These are phyloP conservation scores for Zygogramma bicolorata DNA, from an alignment of 2,888 invertebrate genomes.

Conservation along the genomic window DNA sequence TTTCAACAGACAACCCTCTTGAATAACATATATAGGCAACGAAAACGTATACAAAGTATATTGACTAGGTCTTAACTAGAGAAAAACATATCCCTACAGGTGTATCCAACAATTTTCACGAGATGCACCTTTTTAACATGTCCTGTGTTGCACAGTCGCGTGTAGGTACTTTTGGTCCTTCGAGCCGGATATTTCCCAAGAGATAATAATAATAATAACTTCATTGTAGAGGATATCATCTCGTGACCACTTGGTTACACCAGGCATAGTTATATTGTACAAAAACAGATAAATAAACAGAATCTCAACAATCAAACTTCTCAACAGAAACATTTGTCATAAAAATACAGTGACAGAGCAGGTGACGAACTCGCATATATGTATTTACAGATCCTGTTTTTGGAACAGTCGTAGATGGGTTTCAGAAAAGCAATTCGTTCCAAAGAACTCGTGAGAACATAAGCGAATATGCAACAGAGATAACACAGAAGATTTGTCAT, in stretches of 20 bases:
- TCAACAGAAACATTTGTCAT: constrained; percentile 27
- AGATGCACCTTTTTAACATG: neutral
- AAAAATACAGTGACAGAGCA: constrained; percentile 9
- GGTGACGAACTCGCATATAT: constrained; percentile 11
- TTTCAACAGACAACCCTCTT: constrained; percentile 42
- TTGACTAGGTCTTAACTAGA: constrained; percentile 21
- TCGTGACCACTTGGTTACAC: neutral
- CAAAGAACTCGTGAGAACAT: neutral
- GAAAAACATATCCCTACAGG: neutral
- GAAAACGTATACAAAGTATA: constrained; percentile 5
- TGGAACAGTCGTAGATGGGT: neutral
- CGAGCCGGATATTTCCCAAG: constrained; percentile 26
- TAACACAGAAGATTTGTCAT: neutral
- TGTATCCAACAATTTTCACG: neutral
- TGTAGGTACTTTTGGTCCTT: constrained; percentile 8
- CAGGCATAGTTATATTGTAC: constrained; percentile 20
- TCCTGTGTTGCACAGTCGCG: neutral
- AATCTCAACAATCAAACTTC: constrained; percentile 35
- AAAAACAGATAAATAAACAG: constrained; percentile 42
- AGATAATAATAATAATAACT: too few species aligned
- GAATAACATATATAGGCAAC: constrained; percentile 24
- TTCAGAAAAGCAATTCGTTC: neutral
- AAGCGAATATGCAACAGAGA: neutral
- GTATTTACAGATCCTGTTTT: neutral
- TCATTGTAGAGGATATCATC: constrained; percentile 5